Percentiles rank a stretch among this genome's conserved stretches.
phyloP scores from a whole-genome alignment of 2,888 invertebrate species.

The Euphydryas editha region DNA sequence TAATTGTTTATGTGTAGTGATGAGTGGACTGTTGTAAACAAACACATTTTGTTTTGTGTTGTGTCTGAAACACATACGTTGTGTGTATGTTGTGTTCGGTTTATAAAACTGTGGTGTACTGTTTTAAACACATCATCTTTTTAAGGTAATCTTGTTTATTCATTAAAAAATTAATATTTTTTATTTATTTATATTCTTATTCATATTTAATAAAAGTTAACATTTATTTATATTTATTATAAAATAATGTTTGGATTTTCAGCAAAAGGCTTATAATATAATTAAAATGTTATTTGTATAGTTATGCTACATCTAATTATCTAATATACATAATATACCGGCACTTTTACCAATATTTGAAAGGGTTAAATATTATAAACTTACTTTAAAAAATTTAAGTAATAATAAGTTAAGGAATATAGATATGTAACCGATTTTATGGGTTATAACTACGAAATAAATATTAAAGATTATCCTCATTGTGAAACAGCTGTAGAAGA shows the following conservation, averaged over 20 bases:
- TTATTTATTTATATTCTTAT: background rate
- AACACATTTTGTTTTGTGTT: constrained; percentile 32
- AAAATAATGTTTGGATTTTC: background rate
- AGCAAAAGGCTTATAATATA: too few relatives aligned
- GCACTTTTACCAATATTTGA: background rate
- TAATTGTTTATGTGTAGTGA: constrained; percentile 37
- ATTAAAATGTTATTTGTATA: too few relatives aligned
- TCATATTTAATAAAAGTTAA: background rate
- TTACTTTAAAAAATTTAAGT: too few relatives aligned
- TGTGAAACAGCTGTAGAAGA: too few relatives aligned
- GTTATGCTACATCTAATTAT: too few relatives aligned
- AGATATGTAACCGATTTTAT: too few relatives aligned
- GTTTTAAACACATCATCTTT: constrained; percentile 37
- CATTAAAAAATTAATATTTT: background rate
- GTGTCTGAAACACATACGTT: constrained; percentile 34
- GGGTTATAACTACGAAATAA: too few relatives aligned
- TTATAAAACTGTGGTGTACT: constrained; percentile 47
- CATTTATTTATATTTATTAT: background rate
- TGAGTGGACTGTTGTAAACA: constrained; percentile 41
- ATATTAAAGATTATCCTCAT: too few relatives aligned
- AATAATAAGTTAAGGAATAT: too few relatives aligned
- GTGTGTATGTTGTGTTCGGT: constrained; percentile 28
- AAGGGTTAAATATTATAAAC: too few relatives aligned
- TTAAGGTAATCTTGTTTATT: constrained; percentile 43
- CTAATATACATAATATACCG: background rate